Conservation (phyloP, 2,797 vertebrate species). For the Furcifer pardalis region DNA sequence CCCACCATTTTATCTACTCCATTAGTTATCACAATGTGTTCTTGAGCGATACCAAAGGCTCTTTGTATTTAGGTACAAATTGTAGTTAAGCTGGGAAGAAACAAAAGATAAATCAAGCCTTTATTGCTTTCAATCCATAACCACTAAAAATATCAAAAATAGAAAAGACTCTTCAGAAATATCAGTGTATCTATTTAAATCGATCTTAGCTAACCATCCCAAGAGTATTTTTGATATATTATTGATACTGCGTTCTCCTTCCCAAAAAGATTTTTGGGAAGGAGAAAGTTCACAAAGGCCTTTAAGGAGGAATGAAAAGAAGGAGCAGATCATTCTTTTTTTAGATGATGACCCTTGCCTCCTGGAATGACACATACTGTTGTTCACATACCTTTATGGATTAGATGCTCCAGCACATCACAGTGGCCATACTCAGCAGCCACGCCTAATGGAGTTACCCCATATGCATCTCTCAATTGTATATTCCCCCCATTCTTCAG, state of each 20-base stretch:
- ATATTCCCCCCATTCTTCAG: conserved; percentile 81
- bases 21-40: neutral
- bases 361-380: neutral
- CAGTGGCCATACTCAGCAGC: conserved; percentile 83
- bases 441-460: conserved; percentile 83
- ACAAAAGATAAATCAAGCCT: neutral
- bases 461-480: conserved; percentile 79
- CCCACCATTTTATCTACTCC: neutral
- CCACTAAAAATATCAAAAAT: neutral
- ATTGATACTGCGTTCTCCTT: neutral
- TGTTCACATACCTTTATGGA: conserved; percentile 82
- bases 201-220: neutral
- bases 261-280: neutral
- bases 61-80: neutral
- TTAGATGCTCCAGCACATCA: conserved; percentile 84
- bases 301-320: neutral
- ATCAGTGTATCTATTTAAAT: neutral
- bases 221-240: neutral
- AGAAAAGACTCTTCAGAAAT: neutral
- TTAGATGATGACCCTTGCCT: neutral
- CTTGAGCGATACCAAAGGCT: neutral
- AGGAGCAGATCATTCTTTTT: neutral
- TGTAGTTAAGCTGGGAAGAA: neutral
- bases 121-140: neutral
- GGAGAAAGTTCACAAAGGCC: neutral